Conservation (phyloP, 2,888 invertebrate species). For the Acanthococcus lagerstroemiae region DNA sequence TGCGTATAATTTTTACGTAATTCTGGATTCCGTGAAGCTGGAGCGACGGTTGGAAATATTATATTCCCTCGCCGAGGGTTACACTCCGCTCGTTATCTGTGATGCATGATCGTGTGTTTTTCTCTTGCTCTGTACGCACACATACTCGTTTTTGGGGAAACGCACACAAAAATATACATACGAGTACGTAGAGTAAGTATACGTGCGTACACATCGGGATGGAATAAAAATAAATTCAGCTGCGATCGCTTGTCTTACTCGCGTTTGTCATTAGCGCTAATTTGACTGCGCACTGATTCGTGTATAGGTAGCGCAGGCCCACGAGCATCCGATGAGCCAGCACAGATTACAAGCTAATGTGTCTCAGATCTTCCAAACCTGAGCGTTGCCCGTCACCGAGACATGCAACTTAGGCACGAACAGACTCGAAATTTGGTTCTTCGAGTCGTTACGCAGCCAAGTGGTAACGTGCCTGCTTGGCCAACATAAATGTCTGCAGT, state of each 20-base stretch:
- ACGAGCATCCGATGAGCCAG: no score
- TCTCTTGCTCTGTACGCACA: no score
- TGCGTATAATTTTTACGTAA: slow-evolving; percentile 3
- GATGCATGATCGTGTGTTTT: slow-evolving; percentile 1
- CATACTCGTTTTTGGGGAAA: background rate
- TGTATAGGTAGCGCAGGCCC: no score
- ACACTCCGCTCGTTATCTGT: slow-evolving; percentile 1
- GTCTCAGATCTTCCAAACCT: no score
- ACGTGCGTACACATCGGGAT: background rate
- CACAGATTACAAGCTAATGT: no score
- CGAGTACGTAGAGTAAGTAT: background rate
- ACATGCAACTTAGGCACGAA: no score
- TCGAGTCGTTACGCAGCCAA: no score
- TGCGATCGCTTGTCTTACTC: background rate
- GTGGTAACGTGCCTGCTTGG: no score
- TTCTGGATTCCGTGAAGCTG: slow-evolving; percentile 1
- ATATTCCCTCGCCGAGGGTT: background rate
- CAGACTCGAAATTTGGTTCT: no score
- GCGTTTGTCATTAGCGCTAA: background rate
- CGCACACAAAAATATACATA: background rate
- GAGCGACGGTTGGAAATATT: background rate
- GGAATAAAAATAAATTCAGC: background rate
- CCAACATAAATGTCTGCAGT: no score
- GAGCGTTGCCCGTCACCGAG: no score
- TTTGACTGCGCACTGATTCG: no score